A percentile compares a stretch with the other conserved stretches of the same genome.
Conservation (phyloP, 1,140 invertebrate species). For the Phocides pigmalion region DNA sequence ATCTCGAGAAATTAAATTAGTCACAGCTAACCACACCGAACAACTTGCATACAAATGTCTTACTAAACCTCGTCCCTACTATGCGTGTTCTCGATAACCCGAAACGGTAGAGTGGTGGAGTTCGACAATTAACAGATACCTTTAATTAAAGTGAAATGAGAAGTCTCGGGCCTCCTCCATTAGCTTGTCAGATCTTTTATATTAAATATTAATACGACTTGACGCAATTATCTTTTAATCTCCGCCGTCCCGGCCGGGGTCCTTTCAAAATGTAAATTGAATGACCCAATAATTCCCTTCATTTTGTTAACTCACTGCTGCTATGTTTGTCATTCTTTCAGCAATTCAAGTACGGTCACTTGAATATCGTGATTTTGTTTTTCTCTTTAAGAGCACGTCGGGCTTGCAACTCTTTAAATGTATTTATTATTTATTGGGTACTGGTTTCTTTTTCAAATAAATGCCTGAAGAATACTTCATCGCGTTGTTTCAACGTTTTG, state of each 20-base stretch:
- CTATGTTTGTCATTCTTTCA: slow-evolving; percentile 5
- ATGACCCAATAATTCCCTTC: slow-evolving; percentile 39
- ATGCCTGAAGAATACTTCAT: too few species aligned
- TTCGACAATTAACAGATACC: slow-evolving; percentile 51
- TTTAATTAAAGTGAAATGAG: slow-evolving; percentile 57
- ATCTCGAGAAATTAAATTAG: slow-evolving; percentile 21
- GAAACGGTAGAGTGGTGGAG: slow-evolving; percentile 37
- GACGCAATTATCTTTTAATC: slow-evolving; percentile 57
- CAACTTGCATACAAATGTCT: slow-evolving; percentile 38
- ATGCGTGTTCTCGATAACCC: slow-evolving; percentile 29
- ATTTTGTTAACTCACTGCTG: slow-evolving; percentile 24
- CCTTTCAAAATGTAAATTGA: slow-evolving; percentile 51
- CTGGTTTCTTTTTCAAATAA: too few species aligned
- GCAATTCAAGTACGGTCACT: too few species aligned
- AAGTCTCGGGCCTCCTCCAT: slow-evolving; percentile 45
- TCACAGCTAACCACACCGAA: slow-evolving; percentile 2
- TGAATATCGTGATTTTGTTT: too few species aligned
- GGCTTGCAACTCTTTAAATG: too few species aligned
- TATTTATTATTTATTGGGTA: too few species aligned
- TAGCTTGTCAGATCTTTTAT: slow-evolving; percentile 51
- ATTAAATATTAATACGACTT: slow-evolving; percentile 56
- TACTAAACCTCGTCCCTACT: slow-evolving; percentile 26
- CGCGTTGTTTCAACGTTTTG: too few species aligned
- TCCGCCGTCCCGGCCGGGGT: slow-evolving; percentile 38
- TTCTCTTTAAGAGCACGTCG: too few species aligned